Evolutionary conservation across 2,797 vertebrate species (phyloP), one percentile per base, ranked within the genome.

Genomic region (Dendrocincla fuliginosa): DNA sequence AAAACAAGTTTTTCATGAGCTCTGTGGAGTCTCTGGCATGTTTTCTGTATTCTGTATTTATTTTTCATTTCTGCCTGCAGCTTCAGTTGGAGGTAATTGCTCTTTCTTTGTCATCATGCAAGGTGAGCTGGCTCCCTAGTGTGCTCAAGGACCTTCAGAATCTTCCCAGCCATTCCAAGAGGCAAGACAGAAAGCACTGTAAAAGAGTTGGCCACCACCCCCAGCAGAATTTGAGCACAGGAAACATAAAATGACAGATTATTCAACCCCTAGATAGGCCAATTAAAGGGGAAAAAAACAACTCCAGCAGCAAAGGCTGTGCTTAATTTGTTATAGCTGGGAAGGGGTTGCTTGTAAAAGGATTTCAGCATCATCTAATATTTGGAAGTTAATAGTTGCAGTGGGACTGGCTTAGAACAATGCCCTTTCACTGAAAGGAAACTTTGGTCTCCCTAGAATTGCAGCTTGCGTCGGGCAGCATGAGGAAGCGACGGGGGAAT

Each of bases 51-150:
- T 68, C 53, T 75, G 11, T 61, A 46, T 89, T 93, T 84, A 76
- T 95, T 90, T 84, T 56, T 73, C n/a, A 67, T 84, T 86, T 80
- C 74, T 92, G 47, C 74, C 79, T 91, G 82, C 73, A 84, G 68
- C 65, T 91, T 74, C 71, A 74, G 42, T 8, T 5, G 7, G 41
- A 87, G 61, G 64, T 87, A 92, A 87, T 70, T 92, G 53, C 53
- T 84, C 27, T 81, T 83, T 89, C 77, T 88, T 91, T 93, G 59
- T 70, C 61, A 25, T 20, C 10, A 2, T 61, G 35, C 87, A 81
- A 94, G 87, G 92, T 92, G 65, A 94, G 22, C 60, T 33, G 35
- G 16, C 42, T 96, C 65, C 87, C 71, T 25, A 9, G 59, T 27
- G 83, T 60, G 84, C 56, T 59, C 37, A 57, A 92, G 28, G 71